phyloP scores from a whole-genome alignment of 2,113 vertebrate species.

The Paratilapia polleni region DNA sequence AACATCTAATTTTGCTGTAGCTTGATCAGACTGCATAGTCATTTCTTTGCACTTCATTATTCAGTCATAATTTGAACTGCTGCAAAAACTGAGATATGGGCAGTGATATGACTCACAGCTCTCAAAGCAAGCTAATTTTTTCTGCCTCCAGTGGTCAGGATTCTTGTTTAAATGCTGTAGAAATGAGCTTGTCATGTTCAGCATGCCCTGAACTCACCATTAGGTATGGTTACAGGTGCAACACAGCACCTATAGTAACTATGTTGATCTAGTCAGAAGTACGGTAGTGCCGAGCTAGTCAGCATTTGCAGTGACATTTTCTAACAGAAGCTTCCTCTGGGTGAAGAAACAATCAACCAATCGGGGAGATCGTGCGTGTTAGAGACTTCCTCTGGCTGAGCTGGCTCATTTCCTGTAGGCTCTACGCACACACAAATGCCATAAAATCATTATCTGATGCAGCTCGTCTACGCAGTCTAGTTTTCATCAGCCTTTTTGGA shows the following conservation, averaged over 20 bases:
- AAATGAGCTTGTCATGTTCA: neutral
- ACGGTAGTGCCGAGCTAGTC: neutral
- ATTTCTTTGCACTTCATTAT: conserved; percentile 6
- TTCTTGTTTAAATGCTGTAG: neutral
- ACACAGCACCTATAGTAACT: neutral
- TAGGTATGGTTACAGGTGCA: neutral
- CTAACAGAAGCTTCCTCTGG: neutral
- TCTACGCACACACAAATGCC: neutral
- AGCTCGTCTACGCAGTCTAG: neutral
- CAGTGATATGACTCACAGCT: conserved; percentile 5
- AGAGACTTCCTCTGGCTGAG: neutral
- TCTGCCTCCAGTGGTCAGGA: neutral
- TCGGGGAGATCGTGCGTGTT: neutral
- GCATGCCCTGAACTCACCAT: neutral
- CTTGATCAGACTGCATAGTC: neutral
- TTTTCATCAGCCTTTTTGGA: neutral
- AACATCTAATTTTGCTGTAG: neutral
- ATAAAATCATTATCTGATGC: neutral
- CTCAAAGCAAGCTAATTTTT: neutral
- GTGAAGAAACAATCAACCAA: neutral
- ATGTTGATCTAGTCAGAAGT: neutral
- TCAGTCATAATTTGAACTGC: conserved; percentile 14
- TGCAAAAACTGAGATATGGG: neutral
- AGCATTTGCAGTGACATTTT: neutral
- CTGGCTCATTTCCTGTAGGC: neutral